Conservation (phyloP, 2,888 invertebrate species). For the Oeneis ivallda region DNA sequence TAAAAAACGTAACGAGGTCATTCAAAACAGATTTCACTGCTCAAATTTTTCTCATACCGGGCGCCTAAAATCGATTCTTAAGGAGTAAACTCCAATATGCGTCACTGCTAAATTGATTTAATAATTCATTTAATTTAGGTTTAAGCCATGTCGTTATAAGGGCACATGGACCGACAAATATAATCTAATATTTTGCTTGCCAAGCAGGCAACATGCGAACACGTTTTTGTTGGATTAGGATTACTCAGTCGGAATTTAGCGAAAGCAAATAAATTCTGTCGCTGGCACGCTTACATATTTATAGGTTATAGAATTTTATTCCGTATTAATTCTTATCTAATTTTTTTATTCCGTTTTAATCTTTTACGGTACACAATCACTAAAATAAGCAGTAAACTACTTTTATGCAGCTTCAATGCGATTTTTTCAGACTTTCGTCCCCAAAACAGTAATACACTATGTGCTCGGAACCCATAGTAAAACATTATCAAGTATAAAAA, state of each 20-base stretch:
- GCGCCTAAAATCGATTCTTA: too few species aligned
- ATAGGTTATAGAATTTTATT: background rate
- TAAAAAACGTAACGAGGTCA: too few species aligned
- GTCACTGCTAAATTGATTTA: too few species aligned
- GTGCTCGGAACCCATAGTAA: too few species aligned
- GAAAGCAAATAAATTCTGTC: slow-evolving; percentile 10
- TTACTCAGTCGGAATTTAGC: slow-evolving; percentile 8
- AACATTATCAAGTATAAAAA: too few species aligned
- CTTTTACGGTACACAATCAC: background rate
- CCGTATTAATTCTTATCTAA: background rate
- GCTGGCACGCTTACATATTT: background rate
- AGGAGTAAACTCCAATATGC: too few species aligned
- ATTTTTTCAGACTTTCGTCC: too few species aligned
- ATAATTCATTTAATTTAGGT: background rate
- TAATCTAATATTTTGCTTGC: slow-evolving; percentile 24
- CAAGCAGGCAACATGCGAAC: slow-evolving; percentile 11
- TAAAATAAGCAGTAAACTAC: too few species aligned
- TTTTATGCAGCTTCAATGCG: too few species aligned
- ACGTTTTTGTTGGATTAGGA: slow-evolving; percentile 15
- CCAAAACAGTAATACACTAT: too few species aligned
- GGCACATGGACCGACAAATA: slow-evolving; percentile 12
- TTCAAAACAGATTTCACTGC: too few species aligned
- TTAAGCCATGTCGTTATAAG: background rate
- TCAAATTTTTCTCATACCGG: too few species aligned
- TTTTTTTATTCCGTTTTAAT: background rate